Conservation (phyloP, 1,140 invertebrate species). For the Hyphantria cunea region DNA sequence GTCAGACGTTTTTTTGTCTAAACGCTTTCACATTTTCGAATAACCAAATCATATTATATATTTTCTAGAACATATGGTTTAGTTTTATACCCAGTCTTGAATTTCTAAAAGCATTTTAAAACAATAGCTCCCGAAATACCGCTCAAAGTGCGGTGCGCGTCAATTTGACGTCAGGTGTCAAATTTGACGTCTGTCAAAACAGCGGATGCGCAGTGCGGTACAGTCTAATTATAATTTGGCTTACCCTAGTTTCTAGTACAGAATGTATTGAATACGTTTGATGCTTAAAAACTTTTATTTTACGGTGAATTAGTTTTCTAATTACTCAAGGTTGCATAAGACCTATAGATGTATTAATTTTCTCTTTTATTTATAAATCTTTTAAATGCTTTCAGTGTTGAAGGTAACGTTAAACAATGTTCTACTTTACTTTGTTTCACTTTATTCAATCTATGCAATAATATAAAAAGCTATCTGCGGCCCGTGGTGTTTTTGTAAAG, state of each 20-base stretch:
- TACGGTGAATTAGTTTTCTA: not conserved
- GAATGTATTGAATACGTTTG: not conserved
- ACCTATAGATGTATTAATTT: too few relatives aligned
- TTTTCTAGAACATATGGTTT: conserved; percentile 13
- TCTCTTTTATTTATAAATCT: too few relatives aligned
- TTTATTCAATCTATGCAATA: too few relatives aligned
- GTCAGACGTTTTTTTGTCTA: not conserved
- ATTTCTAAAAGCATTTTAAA: conserved; percentile 26
- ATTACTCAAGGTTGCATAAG: too few relatives aligned
- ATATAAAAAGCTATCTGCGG: too few relatives aligned
- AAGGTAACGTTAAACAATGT: too few relatives aligned
- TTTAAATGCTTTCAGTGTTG: too few relatives aligned
- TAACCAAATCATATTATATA: too few relatives aligned
- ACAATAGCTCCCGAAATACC: conserved; percentile 24
- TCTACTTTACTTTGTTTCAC: too few relatives aligned
- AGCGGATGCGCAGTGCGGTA: conserved; percentile 23
- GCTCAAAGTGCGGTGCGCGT: conserved; percentile 14
- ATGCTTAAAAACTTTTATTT: not conserved
- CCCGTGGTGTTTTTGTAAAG: too few relatives aligned
- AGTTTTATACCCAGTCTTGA: conserved; percentile 2
- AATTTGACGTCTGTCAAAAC: conserved; percentile 20
- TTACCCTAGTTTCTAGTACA: not conserved
- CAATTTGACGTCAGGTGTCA: conserved; percentile 27
- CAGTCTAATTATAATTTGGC: conserved; percentile 14
- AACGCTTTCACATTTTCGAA: too few relatives aligned